phyloP scores from a whole-genome alignment of 2,888 invertebrate species.

The Cerastoderma edule region DNA sequence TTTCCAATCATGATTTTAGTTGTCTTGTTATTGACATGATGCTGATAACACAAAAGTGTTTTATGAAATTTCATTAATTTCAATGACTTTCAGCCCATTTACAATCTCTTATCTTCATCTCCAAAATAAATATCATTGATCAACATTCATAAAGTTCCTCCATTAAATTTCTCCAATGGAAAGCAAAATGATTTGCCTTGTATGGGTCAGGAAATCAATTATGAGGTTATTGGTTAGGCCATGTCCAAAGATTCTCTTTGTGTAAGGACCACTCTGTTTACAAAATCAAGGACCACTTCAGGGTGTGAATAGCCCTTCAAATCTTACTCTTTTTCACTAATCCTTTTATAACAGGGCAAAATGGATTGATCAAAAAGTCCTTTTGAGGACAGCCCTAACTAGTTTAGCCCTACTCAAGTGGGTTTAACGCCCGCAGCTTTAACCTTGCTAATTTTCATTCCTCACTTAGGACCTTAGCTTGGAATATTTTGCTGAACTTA shows the following conservation, averaged over 20 bases:
- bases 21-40: too few relatives aligned
- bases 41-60: too few relatives aligned
- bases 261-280: conserved; percentile 20
- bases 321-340: conserved; percentile 33
- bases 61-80: too few relatives aligned
- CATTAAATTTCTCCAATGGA: too few relatives aligned
- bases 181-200: too few relatives aligned
- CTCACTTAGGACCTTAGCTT: background rate
- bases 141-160: too few relatives aligned
- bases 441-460: background rate
- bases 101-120: too few relatives aligned
- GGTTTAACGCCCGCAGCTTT: conserved; percentile 15
- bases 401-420: conserved; percentile 35
- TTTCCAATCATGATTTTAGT: too few relatives aligned
- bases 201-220: too few relatives aligned
- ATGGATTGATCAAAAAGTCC: conserved; percentile 41
- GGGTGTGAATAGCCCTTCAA: conserved; percentile 40
- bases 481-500: too few relatives aligned
- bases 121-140: too few relatives aligned
- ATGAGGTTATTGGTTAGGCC: conserved; percentile 18
- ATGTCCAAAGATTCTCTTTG: conserved; percentile 13
- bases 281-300: conserved; percentile 35
- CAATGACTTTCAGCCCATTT: too few relatives aligned
- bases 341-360: conserved; percentile 34
- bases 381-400: conserved; percentile 23